Conservation (phyloP, 2,797 vertebrate genomes). For the Mus caroli region DNA sequence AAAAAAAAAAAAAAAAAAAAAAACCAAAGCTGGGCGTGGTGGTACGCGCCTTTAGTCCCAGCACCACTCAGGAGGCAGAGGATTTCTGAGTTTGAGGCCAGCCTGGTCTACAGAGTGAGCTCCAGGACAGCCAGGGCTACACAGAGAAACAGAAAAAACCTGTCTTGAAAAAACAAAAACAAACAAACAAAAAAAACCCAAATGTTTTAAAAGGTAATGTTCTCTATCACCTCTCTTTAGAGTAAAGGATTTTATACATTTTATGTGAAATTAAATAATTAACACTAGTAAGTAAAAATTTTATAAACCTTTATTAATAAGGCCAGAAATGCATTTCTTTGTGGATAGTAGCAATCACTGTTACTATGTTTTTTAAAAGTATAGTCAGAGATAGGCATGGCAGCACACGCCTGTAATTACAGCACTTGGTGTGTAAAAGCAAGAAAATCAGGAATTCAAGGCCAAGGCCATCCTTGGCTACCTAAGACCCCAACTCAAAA, state of each 20-base stretch:
- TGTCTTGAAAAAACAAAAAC: no score
- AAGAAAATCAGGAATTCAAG: not conserved
- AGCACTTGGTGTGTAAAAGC: not conserved
- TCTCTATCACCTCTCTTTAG: not conserved
- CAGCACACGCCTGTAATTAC: not conserved
- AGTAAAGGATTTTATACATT: not conserved
- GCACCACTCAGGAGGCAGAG: no score
- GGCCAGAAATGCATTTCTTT: not conserved
- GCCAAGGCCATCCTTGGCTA: not conserved
- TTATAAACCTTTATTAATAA: conserved; percentile 26
- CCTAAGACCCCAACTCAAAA: not conserved
- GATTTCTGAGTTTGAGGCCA: no score
- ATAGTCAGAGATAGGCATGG: not conserved
- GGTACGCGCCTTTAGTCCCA: no score
- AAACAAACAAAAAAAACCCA: no score
- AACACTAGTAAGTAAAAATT: not conserved
- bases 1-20: no score
- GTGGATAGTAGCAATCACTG: not conserved
- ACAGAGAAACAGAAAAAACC: no score
- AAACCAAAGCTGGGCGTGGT: not conserved
- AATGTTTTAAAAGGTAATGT: not conserved
- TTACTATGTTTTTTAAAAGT: conserved; percentile 16
- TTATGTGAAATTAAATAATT: conserved; percentile 6
- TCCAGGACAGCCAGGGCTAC: no score
- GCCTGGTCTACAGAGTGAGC: no score